phyloP scores from a whole-genome alignment of 2,797 vertebrate species.

The Aselliscus stoliczkanus region DNA sequence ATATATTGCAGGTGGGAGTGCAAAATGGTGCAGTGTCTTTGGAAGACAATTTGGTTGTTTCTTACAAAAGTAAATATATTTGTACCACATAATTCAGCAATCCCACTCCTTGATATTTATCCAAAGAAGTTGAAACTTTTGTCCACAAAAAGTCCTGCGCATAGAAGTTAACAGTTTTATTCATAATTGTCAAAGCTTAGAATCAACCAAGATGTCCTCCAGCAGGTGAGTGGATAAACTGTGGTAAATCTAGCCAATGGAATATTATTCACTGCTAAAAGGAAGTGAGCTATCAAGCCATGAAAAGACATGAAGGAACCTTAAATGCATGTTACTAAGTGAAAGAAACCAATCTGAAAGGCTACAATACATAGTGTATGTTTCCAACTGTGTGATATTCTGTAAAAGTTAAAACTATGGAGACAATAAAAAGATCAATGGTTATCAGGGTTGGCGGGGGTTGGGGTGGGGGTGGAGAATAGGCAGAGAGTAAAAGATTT shows the following conservation, averaged over 20 bases:
- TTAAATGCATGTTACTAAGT: neutral
- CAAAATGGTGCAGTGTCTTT: neutral
- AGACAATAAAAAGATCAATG: neutral
- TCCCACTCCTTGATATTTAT: neutral
- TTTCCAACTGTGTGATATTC: neutral
- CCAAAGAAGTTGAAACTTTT: neutral
- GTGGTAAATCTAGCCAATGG: neutral
- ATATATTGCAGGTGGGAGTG: neutral
- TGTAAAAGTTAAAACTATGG: neutral
- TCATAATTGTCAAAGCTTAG: neutral
- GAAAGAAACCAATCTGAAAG: neutral
- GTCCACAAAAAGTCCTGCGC: neutral
- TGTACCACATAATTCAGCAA: neutral
- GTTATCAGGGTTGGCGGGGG: neutral
- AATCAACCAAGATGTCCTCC: neutral
- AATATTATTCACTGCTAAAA: neutral
- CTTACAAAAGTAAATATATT: neutral
- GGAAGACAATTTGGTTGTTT: neutral
- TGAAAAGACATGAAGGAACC: neutral
- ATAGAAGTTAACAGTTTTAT: neutral
- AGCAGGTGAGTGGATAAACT: neutral
- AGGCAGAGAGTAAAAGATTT: neutral
- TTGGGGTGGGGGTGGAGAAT: neutral
- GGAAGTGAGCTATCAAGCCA: neutral
- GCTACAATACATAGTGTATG: neutral